These are phyloP conservation scores for Thinocorus orbignyianus DNA, from an alignment of 2,113 vertebrate species.

Conservation along the genomic window DNA sequence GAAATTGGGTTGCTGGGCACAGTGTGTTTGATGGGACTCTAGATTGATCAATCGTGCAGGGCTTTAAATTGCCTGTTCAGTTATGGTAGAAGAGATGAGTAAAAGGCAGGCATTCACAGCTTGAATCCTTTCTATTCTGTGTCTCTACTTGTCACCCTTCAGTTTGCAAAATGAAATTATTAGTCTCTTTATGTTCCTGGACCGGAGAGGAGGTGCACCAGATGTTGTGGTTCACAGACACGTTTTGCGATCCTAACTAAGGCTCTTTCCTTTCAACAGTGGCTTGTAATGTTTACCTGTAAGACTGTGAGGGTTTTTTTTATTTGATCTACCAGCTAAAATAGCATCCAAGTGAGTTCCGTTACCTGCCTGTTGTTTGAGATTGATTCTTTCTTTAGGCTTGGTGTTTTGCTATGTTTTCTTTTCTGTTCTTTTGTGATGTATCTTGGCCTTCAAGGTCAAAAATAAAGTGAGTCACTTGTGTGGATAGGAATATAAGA, in stretches of 20 bases:
- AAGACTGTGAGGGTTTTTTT: neutral
- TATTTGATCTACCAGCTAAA: neutral
- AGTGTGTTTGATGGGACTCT: neutral
- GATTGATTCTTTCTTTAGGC: neutral
- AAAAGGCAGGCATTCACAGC: neutral
- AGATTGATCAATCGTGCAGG: neutral
- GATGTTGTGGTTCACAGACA: neutral
- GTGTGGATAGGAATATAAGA: neutral
- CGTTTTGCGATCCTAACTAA: neutral
- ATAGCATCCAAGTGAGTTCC: neutral
- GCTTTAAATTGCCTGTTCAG: neutral
- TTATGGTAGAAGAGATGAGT: neutral
- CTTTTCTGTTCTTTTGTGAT: neutral
- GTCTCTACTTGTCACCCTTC: neutral
- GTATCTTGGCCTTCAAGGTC: neutral
- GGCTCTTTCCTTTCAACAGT: neutral
- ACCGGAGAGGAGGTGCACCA: neutral
- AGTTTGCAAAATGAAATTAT: slow-evolving; percentile 17
- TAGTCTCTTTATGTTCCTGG: neutral
- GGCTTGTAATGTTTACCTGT: neutral
- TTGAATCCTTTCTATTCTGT: neutral
- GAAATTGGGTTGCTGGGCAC: neutral
- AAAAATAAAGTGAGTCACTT: neutral
- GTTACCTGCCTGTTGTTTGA: neutral
- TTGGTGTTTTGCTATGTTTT: neutral